phyloP scores from a whole-genome alignment of 2,888 invertebrate species.

The Leucania comma region DNA sequence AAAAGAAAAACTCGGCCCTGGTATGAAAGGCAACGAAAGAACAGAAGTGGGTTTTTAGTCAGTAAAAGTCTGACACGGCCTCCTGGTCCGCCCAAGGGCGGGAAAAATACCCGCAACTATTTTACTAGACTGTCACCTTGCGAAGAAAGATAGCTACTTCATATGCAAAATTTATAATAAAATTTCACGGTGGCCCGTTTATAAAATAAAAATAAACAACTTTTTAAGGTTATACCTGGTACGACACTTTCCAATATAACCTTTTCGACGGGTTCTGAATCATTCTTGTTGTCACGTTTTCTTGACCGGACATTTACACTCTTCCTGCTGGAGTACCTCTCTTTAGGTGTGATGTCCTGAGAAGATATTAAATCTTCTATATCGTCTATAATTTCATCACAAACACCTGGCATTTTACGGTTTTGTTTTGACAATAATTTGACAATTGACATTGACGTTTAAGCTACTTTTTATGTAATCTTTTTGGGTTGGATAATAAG shows the following conservation, averaged over 20 bases:
- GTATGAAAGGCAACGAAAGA: too few species aligned
- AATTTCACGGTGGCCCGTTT: background rate
- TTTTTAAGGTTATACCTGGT: constrained; percentile 88
- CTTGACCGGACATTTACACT: constrained; percentile 92
- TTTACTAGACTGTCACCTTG: background rate
- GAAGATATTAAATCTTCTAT: constrained; percentile 96
- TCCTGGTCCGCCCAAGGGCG: too few species aligned
- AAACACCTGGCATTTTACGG: constrained; percentile 90
- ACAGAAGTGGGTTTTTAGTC: too few species aligned
- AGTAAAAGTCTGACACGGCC: too few species aligned
- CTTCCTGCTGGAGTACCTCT: constrained; percentile 93
- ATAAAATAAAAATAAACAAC: constrained; percentile 34
- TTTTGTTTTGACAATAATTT: constrained; percentile 64
- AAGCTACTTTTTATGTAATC: too few species aligned
- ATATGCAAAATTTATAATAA: background rate
- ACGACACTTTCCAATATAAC: constrained; percentile 91
- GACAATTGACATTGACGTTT: constrained; percentile 31
- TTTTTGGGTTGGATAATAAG: too few species aligned
- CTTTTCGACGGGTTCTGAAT: constrained; percentile 82
- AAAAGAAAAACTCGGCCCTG: too few species aligned
- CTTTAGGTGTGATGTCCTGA: constrained; percentile 95
- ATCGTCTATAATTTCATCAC: constrained; percentile 94
- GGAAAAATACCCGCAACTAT: background rate
- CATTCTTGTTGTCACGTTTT: constrained; percentile 80
- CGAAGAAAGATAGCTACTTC: background rate